Percentiles rank a stretch among this genome's conserved stretches.
Conservation (phyloP, 1,140 invertebrate species). For the Arion vulgaris region DNA sequence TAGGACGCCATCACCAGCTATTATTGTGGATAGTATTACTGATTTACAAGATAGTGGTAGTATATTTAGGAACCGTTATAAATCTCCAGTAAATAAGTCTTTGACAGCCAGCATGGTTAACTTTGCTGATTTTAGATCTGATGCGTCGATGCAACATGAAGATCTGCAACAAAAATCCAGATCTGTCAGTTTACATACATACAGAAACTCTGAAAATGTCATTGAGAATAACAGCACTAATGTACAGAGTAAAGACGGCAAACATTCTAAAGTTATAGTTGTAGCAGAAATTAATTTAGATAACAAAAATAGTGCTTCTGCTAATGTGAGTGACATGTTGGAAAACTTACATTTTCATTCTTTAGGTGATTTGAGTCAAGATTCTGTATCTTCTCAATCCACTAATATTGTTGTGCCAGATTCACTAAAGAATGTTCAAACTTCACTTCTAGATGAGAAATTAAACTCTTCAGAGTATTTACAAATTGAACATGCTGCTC, state of each 20-base stretch:
- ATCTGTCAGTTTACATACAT: slow-evolving; percentile 1
- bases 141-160: not conserved
- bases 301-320: not conserved
- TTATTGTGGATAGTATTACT: not conserved
- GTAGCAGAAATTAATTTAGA: slow-evolving; percentile 6
- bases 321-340: not conserved
- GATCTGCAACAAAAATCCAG: not conserved
- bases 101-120: slow-evolving; percentile 51
- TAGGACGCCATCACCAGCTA: not conserved
- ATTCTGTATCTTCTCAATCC: not conserved
- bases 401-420: not conserved
- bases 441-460: not conserved
- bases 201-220: not conserved
- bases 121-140: slow-evolving; percentile 45
- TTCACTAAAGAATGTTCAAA: not conserved
- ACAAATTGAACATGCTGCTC: not conserved
- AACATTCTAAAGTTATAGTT: not conserved
- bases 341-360: not conserved
- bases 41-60: not conserved
- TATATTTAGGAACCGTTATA: not conserved
- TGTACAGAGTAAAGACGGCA: not conserved
- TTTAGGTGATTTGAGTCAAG: not conserved
- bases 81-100: not conserved
- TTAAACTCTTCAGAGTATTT: not conserved
- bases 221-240: not conserved